These are phyloP conservation scores for Drosophila pseudotakahashii DNA, from an alignment of 2,888 invertebrate species.

Conservation along the genomic window DNA sequence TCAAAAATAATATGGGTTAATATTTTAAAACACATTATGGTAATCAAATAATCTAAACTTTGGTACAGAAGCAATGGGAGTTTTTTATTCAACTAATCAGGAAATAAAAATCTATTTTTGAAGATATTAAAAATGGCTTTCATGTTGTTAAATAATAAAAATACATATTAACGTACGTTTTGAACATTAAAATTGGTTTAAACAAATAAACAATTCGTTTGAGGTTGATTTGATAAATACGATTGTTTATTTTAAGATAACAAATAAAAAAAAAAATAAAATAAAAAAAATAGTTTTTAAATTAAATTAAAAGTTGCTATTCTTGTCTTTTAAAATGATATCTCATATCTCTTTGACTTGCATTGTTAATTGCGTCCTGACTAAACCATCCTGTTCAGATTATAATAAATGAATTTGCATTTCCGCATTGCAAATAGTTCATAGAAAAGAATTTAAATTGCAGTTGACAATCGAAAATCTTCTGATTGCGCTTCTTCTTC, in stretches of 20 bases:
- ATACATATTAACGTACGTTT: too few species aligned
- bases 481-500: background rate
- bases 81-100: background rate
- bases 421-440: background rate
- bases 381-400: too few species aligned
- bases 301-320: too few species aligned
- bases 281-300: too few species aligned
- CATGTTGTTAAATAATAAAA: too few species aligned
- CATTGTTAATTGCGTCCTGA: background rate
- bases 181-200: background rate
- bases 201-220: background rate
- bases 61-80: too few species aligned
- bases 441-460: slow-evolving; percentile 2
- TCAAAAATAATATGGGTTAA: background rate
- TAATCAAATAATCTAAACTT: too few species aligned
- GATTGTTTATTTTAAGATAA: background rate
- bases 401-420: background rate
- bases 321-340: too few species aligned
- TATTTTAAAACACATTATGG: background rate
- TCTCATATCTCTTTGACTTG: background rate
- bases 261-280: background rate
- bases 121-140: too few species aligned
- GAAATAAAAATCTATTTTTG: background rate
- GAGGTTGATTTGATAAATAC: background rate
- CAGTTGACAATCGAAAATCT: slow-evolving; percentile 25